These are phyloP conservation scores for Sceloporus tristichus DNA, from an alignment of 2,113 vertebrate species.

Conservation along the genomic window DNA sequence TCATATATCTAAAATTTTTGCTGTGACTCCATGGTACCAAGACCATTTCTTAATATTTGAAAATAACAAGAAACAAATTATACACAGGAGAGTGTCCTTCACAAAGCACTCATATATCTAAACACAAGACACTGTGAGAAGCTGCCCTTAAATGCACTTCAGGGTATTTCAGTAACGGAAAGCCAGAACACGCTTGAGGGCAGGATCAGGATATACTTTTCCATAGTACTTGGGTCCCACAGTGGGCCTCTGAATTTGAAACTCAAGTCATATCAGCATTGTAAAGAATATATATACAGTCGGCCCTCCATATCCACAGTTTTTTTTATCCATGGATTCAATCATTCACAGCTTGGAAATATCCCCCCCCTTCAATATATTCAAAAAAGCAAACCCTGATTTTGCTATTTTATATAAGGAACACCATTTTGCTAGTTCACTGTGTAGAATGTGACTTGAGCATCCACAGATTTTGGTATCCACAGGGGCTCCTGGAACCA, in stretches of 20 bases:
- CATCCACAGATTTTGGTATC: too few relatives aligned
- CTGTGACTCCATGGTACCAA: not conserved
- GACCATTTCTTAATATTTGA: not conserved
- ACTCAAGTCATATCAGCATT: not conserved
- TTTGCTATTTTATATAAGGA: too few relatives aligned
- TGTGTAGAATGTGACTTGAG: too few relatives aligned
- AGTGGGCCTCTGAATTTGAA: not conserved
- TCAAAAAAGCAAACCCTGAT: too few relatives aligned
- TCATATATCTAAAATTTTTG: not conserved
- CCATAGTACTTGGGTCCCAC: not conserved
- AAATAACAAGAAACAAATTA: not conserved
- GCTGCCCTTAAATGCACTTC: not conserved
- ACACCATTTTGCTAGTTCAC: too few relatives aligned
- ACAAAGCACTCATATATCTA: not conserved
- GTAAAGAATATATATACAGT: not conserved
- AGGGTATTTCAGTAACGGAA: not conserved
- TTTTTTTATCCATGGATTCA: too few relatives aligned
- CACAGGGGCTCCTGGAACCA: too few relatives aligned
- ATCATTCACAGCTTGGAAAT: too few relatives aligned
- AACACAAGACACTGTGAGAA: not conserved
- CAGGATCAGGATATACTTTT: not conserved
- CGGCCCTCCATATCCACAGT: too few relatives aligned
- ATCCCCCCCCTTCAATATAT: too few relatives aligned
- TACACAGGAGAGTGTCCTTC: not conserved
- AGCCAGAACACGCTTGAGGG: not conserved